Conservation (phyloP, 2,113 vertebrate species). For the Archocentrus centrarchus region DNA sequence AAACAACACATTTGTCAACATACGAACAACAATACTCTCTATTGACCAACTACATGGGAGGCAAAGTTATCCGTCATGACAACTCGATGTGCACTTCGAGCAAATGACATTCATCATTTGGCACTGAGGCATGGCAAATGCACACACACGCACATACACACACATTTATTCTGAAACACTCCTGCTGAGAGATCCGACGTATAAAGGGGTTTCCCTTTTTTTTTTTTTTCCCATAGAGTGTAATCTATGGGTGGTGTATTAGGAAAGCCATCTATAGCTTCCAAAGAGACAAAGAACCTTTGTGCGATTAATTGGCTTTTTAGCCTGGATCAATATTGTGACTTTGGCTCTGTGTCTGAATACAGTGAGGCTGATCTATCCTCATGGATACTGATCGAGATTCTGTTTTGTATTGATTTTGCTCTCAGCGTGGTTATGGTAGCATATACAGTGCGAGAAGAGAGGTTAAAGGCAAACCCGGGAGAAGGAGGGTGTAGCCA, state of each 20-base stretch:
- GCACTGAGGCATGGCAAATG: conserved; percentile 68
- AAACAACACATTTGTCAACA: conserved; percentile 69
- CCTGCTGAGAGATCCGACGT: conserved; percentile 33
- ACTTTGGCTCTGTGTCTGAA: conserved; percentile 57
- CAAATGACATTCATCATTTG: conserved; percentile 77
- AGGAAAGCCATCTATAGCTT: conserved; percentile 30
- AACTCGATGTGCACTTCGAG: conserved; percentile 69
- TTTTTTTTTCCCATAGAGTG: not conserved
- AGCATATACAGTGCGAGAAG: not conserved
- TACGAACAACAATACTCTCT: conserved; percentile 54
- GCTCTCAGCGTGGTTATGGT: conserved; percentile 12
- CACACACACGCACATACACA: conserved; percentile 23
- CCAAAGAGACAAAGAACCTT: conserved; percentile 41
- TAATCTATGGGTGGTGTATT: conserved; percentile 18
- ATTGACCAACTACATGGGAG: conserved; percentile 66
- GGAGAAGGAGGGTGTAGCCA: conserved; percentile 11
- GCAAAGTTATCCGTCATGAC: conserved; percentile 71
- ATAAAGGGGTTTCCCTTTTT: not conserved
- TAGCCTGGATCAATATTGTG: conserved; percentile 59
- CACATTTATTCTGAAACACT: conserved; percentile 22
- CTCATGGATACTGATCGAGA: conserved; percentile 47
- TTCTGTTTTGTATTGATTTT: conserved; percentile 47
- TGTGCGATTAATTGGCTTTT: conserved; percentile 58
- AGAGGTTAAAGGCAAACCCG: conserved; percentile 7
- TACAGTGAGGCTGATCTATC: conserved; percentile 37